Percentiles rank a stretch among this genome's conserved stretches.
Conservation (phyloP, 2,797 vertebrate species). For the Molossus alvarezi region DNA sequence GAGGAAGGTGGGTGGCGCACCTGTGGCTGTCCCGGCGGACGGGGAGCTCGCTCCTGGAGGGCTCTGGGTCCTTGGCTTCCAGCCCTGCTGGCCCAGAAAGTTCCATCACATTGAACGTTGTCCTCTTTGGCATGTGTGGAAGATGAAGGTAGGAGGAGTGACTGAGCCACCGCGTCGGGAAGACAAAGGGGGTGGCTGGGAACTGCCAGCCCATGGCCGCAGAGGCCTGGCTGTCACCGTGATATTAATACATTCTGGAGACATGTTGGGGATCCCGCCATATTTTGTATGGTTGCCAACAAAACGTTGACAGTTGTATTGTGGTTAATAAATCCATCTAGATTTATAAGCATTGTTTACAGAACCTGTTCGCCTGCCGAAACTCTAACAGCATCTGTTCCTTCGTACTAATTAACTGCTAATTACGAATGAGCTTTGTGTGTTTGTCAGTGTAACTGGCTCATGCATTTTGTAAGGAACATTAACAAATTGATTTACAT, state of each 20-base stretch:
- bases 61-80: rapidly evolving
- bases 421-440: slow-evolving; percentile 95
- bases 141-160: slow-evolving; percentile 63
- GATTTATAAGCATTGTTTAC: slow-evolving; percentile 98
- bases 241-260: slow-evolving; percentile 88
- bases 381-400: slow-evolving; percentile 98
- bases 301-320: slow-evolving; percentile 92
- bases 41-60: neutral
- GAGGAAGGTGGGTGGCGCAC: rapidly evolving
- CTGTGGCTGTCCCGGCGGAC: neutral
- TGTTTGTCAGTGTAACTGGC: slow-evolving; percentile 94
- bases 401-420: slow-evolving; percentile 96
- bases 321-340: slow-evolving; percentile 94
- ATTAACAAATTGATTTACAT: slow-evolving; percentile 96
- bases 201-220: slow-evolving; percentile 82
- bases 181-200: slow-evolving; percentile 80
- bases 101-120: neutral
- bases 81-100: rapidly evolving
- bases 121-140: neutral
- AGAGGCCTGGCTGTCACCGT: slow-evolving; percentile 82
- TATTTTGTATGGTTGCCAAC: slow-evolving; percentile 91
- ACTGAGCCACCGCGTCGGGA: neutral
- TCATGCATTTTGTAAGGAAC: slow-evolving; percentile 93
- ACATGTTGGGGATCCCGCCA: slow-evolving; percentile 91
- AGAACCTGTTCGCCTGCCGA: slow-evolving; percentile 95